phyloP scores from a whole-genome alignment of 2,113 vertebrate species.

The Spea bombifrons region DNA sequence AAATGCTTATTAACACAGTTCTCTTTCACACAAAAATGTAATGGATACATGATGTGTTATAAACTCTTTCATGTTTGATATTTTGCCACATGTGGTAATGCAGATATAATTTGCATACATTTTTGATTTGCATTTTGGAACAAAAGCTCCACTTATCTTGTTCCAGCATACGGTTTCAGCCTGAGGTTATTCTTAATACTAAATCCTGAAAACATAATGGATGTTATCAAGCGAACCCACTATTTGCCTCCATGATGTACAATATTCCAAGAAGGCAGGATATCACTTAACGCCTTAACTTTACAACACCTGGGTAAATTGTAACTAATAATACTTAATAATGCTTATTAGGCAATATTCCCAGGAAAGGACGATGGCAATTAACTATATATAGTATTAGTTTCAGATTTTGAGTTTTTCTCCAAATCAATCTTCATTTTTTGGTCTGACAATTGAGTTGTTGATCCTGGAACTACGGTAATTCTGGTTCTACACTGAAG shows the following conservation, averaged over 20 bases:
- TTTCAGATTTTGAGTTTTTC: too few species aligned
- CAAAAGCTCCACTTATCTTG: slow-evolving; percentile 3
- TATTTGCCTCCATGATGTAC: background rate
- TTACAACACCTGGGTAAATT: too few species aligned
- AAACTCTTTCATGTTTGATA: slow-evolving; percentile 25
- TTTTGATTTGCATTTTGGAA: slow-evolving; percentile 13
- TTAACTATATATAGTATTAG: too few species aligned
- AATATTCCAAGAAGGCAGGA: background rate
- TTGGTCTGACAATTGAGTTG: too few species aligned
- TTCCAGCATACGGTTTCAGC: background rate
- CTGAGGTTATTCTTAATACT: background rate
- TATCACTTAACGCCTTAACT: too few species aligned
- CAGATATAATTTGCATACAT: background rate
- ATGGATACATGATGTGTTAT: slow-evolving; percentile 20
- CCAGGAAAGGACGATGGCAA: too few species aligned
- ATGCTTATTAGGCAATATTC: too few species aligned
- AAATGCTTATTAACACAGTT: slow-evolving; percentile 3
- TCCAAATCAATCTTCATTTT: too few species aligned
- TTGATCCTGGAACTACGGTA: too few species aligned
- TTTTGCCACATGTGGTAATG: slow-evolving; percentile 23
- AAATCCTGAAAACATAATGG: slow-evolving; percentile 3
- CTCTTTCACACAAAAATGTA: slow-evolving; percentile 9
- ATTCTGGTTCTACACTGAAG: too few species aligned
- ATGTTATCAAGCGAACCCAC: background rate
- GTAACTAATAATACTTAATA: too few species aligned